phyloP scores from a whole-genome alignment of 2,113 vertebrate genomes.

The Pseudonaja textilis region DNA sequence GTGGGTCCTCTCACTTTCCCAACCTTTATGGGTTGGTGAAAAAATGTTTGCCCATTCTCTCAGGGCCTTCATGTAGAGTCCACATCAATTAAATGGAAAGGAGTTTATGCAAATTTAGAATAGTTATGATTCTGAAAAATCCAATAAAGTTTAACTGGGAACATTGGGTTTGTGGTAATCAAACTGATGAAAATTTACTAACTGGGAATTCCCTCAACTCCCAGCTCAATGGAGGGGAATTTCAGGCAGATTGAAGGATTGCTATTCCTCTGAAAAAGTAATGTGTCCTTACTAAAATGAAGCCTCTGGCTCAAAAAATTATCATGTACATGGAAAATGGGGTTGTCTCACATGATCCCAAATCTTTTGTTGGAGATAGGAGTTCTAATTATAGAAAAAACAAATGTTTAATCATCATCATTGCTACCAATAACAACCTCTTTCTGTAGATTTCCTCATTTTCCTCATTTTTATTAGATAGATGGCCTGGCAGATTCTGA shows the following conservation, averaged over 20 bases:
- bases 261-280: not conserved
- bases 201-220: not conserved
- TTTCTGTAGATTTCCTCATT: not conserved
- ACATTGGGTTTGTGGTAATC: slow-evolving; percentile 2
- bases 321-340: not conserved
- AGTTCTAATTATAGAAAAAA: not conserved
- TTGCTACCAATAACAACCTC: not conserved
- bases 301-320: not conserved
- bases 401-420: not conserved
- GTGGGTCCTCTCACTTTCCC: not conserved
- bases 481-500: not conserved
- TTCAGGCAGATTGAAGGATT: not conserved
- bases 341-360: not conserved
- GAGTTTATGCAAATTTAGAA: slow-evolving; percentile 15
- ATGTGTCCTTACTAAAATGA: not conserved
- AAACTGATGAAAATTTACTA: slow-evolving; percentile 6
- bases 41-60: not conserved
- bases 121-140: slow-evolving; percentile 26
- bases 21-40: slow-evolving; percentile 7
- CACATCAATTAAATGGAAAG: slow-evolving; percentile 28
- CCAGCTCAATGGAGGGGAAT: not conserved
- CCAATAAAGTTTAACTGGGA: not conserved
- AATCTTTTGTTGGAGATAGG: not conserved
- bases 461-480: not conserved
- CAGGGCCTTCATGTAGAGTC: slow-evolving; percentile 21